Evolutionary conservation across 2,113 vertebrate species (phyloP), one percentile per base, ranked within the genome.

Genomic region (Menidia beryllina): DNA sequence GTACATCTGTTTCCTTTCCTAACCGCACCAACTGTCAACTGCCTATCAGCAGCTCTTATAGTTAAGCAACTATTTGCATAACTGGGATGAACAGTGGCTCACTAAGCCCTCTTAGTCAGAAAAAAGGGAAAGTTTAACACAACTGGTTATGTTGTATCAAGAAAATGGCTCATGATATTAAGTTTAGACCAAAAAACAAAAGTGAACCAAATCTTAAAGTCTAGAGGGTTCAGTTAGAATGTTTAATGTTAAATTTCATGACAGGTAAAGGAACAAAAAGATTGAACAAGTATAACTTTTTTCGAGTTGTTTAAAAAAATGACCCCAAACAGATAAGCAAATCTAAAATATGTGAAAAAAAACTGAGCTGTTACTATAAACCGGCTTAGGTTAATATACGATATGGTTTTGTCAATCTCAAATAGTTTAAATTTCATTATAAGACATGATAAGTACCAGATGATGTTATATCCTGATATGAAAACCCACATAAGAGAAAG

Each of bases 1-100:
- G 12, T 43, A 24, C 13, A 62, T 27, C 45, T 48, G 61, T 57
- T 68, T 62, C 57, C 52, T 68, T 39, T 34, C 38, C 7, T 43
- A 26, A 45, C n/a, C 15, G 36, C 47, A 30, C 41, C 57, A 20
- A n/a, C 48, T 41, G 39, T 41, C 39, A 41, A n/a, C n/a, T n/a
- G n/a, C n/a, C n/a, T n/a, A n/a, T n/a, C n/a, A 15, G 19, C 30
- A n/a, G 45, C 23, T 63, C 43, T 4, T 30, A 25, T 17, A 45
- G 62, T 20, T 0, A 49, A 54, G 41, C 50, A 49, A 43, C 12
- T 34, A 20, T 55, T 62, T 65, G 64, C 21, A 41, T 26, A 14
- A 64, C 23, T 38, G 19, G 13, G 38, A 20, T 17, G 6, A 69
- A 56, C 9, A 21, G 30, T 3, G 7, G 14, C 19, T 56, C 21